Evolutionary conservation across 1,140 invertebrate species (phyloP).

Genomic region (Matsumurasca onukii): DNA sequence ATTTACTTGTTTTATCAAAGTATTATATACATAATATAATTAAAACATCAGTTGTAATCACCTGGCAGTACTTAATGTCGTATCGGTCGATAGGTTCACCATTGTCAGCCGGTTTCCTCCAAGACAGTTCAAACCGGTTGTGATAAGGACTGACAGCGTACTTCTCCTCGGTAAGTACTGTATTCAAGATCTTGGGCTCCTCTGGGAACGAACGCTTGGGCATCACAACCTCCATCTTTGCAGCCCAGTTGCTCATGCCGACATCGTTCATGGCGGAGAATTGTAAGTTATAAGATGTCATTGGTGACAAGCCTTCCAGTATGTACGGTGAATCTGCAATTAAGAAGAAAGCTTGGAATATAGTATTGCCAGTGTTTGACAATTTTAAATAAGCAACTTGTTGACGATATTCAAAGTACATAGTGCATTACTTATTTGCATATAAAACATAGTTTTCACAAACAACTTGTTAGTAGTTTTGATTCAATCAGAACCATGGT

Average conservation of each 20-base stretch:
- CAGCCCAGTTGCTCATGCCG: slow-evolving; percentile 71
- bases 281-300: slow-evolving; percentile 78
- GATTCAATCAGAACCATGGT: too few relatives aligned
- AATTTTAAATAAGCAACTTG: too few relatives aligned
- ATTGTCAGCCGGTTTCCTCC: slow-evolving; percentile 82
- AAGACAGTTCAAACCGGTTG: slow-evolving; percentile 76
- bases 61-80: slow-evolving; percentile 75
- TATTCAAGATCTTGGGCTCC: slow-evolving; percentile 55
- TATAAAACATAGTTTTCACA: too few relatives aligned
- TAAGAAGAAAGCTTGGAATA: too few relatives aligned
- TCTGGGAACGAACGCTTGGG: slow-evolving; percentile 57
- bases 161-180: slow-evolving; percentile 40
- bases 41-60: slow-evolving; percentile 60
- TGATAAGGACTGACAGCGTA: slow-evolving; percentile 57
- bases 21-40: too few relatives aligned
- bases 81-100: slow-evolving; percentile 85
- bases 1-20: too few relatives aligned
- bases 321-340: slow-evolving; percentile 63
- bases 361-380: too few relatives aligned
- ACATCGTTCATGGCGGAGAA: slow-evolving; percentile 85
- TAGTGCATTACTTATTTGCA: too few relatives aligned
- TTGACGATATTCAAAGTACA: too few relatives aligned
- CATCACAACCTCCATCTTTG: slow-evolving; percentile 56
- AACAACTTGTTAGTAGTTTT: too few relatives aligned
- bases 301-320: slow-evolving; percentile 75